Percentiles rank a stretch among this genome's conserved stretches.
phyloP scores from a whole-genome alignment of 2,797 vertebrate species.

The Melanotaenia parkinsoni region DNA sequence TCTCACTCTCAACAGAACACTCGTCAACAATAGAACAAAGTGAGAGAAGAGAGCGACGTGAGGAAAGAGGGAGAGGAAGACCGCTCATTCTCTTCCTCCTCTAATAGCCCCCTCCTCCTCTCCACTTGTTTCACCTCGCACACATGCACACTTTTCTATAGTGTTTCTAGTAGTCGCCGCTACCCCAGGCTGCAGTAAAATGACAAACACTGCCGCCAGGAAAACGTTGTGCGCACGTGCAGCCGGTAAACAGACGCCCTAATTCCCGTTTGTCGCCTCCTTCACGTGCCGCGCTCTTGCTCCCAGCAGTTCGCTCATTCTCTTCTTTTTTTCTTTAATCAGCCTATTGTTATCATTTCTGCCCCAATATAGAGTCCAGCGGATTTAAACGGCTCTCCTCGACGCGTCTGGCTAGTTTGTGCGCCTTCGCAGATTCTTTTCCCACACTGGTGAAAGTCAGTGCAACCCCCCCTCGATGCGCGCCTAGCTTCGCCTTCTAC shows the following conservation, averaged over 20 bases:
- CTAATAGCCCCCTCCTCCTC: conserved; percentile 79
- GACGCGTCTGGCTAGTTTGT: conserved; percentile 18
- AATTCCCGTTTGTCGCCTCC: conserved; percentile 50
- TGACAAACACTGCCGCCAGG: conserved; percentile 67
- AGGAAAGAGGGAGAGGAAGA: conserved; percentile 68
- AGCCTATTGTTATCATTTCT: conserved; percentile 11
- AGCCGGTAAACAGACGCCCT: conserved; percentile 84
- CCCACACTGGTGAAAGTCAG: conserved; percentile 26
- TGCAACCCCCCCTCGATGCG: conserved; percentile 5
- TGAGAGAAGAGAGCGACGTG: conserved; percentile 80
- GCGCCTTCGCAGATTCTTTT: conserved; percentile 18
- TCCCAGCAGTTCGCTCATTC: conserved; percentile 35
- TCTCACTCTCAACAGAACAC: conserved; percentile 74
- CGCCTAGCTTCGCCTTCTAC: conserved; percentile 7
- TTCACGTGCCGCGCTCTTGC: conserved; percentile 39
- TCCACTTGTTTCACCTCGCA: conserved; percentile 72
- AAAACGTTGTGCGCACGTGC: conserved; percentile 82
- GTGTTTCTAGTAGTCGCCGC: conserved; percentile 71
- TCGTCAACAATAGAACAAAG: conserved; percentile 84
- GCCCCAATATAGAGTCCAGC: neutral
- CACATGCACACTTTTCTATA: conserved; percentile 59
- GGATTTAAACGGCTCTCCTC: conserved; percentile 5
- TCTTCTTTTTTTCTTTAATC: neutral
- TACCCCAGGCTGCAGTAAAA: conserved; percentile 81
- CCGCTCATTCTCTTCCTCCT: conserved; percentile 81